Evolutionary conservation across 2,797 vertebrate genomes (phyloP).

Genomic region (Rhinophrynus dorsalis): DNA sequence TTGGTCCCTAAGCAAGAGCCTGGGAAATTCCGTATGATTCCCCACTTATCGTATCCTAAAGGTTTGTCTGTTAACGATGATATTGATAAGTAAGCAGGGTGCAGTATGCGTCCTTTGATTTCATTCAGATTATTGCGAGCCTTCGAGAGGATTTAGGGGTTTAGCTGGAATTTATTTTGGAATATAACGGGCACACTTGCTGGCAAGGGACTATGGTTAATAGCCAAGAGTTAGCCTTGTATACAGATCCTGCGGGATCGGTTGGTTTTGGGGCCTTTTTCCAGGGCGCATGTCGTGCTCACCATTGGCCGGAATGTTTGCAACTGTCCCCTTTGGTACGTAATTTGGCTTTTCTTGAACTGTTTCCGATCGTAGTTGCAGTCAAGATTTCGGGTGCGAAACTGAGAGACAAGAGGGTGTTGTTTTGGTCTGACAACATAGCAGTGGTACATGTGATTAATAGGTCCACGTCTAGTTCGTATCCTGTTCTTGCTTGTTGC

Average conservation of each 20-base stretch:
- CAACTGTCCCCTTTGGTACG: background rate
- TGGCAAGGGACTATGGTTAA: background rate
- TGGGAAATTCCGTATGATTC: too few species aligned
- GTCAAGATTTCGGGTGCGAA: background rate
- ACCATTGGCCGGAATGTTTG: background rate
- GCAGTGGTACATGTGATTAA: background rate
- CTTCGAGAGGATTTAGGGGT: background rate
- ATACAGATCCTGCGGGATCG: background rate
- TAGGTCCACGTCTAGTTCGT: background rate
- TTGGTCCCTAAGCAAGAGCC: too few species aligned
- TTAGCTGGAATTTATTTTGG: background rate
- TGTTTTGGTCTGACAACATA: background rate
- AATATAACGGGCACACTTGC: background rate
- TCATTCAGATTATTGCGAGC: too few species aligned
- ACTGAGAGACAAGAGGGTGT: background rate
- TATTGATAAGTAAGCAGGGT: too few species aligned
- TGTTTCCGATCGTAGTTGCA: background rate
- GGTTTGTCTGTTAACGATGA: too few species aligned
- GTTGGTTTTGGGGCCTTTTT: background rate
- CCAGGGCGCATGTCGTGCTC: background rate
- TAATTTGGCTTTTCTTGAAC: background rate
- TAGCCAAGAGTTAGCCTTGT: background rate
- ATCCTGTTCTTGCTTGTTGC: background rate
- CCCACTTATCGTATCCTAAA: too few species aligned
- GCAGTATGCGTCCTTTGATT: too few species aligned